Evolutionary conservation across 2,797 vertebrate genomes (phyloP).

Genomic region (Lutjanus campechanus): DNA sequence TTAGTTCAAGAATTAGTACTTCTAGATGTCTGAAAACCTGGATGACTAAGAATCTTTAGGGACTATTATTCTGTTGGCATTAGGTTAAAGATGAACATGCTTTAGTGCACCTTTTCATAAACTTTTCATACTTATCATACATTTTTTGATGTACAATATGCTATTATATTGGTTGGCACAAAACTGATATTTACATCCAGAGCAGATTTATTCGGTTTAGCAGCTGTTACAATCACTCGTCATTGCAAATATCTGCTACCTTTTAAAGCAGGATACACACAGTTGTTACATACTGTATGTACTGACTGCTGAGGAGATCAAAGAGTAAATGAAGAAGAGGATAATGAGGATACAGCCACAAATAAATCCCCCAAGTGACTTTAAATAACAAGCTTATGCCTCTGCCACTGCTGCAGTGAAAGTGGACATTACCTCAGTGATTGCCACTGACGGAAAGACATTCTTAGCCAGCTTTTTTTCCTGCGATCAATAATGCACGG

Average conservation of each 20-base stretch:
- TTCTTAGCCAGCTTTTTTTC: conserved; percentile 47
- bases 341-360: conserved; percentile 72
- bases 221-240: conserved; percentile 9
- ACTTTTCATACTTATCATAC: background rate
- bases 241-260: background rate
- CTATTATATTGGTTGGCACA: background rate
- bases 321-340: conserved; percentile 68
- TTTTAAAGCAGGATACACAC: conserved; percentile 12
- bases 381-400: conserved; percentile 83
- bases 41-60: too few species aligned
- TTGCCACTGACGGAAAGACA: conserved; percentile 50
- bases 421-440: conserved; percentile 71
- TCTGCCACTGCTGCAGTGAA: conserved; percentile 50
- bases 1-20: background rate
- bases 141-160: background rate
- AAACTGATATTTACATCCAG: background rate
- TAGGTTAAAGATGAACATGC: background rate
- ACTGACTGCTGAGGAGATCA: conserved; percentile 55
- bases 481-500: conserved; percentile 57
- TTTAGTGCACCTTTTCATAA: background rate
- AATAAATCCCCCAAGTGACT: conserved; percentile 75
- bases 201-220: conserved; percentile 15
- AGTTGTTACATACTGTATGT: conserved; percentile 20
- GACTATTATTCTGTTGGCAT: background rate
- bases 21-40: background rate